Evolutionary conservation across 2,888 invertebrate genomes (phyloP), one percentile per base, ranked within the genome.

Genomic region (Cheilosia scutellata): DNA sequence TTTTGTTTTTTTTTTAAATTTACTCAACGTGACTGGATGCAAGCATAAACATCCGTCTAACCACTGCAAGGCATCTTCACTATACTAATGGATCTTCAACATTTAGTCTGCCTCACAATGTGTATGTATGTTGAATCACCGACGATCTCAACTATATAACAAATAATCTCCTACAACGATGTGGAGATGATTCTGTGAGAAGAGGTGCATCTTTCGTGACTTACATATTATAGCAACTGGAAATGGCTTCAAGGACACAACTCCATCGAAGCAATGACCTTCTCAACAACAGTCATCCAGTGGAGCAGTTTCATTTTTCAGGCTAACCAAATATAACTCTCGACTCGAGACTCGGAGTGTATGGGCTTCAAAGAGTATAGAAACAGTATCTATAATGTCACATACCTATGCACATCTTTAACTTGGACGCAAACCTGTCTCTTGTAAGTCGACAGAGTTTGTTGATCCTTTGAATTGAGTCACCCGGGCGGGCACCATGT

Each of bases 191-290:
- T 71, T 66, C 72, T 55, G 55, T 55, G 42, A 16, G 60, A 49
- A 75, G 51, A 76, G 66, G 71, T 71, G 75, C 71, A 84, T 80
- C 84, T 84, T 58, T 84, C 80, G 84, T 86, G 86, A 82, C 86
- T 86, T 86, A 86, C 77, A 86, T 82, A 82, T 86, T 80, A 80
- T 71, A 70, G 70, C 74, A 66, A 71, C 82, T 82, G 76, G 51
- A 77, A 80, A 68, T 58, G 71, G 51, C 82, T 86, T 60, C 86
- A 86, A 86, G 86, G 86, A 82, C 86, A 86, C 82, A 66, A 63
- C 76, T 72, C 82, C 71, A 77, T 66, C 82, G 68, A 72, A 72
- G 57, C 86, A 86, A 86, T 86, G 86, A 86, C 86, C 86, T 82
- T 76, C 72, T 63, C 51, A 53, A 37, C 40, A 31, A 33, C 62